phyloP scores from a whole-genome alignment of 2,113 vertebrate species.

The Oncorhynchus keta region DNA sequence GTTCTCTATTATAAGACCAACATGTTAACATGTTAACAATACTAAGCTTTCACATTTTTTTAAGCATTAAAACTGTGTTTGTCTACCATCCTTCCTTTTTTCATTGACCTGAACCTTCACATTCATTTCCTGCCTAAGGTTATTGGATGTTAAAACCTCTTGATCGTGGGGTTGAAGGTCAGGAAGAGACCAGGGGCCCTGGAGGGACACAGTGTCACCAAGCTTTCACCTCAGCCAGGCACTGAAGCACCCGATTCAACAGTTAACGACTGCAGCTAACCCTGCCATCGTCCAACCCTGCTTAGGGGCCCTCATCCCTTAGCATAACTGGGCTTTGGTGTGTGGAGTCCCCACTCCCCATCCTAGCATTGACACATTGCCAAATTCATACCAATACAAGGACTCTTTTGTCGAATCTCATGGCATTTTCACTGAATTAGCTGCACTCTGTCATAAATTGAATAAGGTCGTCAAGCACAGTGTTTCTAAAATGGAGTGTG shows the following conservation, averaged over 20 bases:
- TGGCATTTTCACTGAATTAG: conserved; percentile 62
- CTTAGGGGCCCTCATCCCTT: neutral
- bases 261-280: conserved; percentile 53
- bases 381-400: conserved; percentile 51
- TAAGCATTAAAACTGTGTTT: conserved; percentile 42
- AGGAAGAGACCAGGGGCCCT: conserved; percentile 53
- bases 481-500: conserved; percentile 51
- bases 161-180: conserved; percentile 53
- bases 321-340: neutral
- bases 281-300: conserved; percentile 63
- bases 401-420: conserved; percentile 42
- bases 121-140: conserved; percentile 50
- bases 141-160: conserved; percentile 61
- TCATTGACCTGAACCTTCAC: conserved; percentile 58
- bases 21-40: neutral
- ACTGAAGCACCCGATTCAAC: conserved; percentile 48
- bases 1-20: conserved; percentile 32
- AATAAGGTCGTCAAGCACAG: conserved; percentile 49
- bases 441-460: conserved; percentile 63
- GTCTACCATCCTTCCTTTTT: conserved; percentile 65
- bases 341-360: neutral
- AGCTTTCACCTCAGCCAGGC: conserved; percentile 69
- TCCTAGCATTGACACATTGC: neutral
- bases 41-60: neutral
- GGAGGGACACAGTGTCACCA: conserved; percentile 55